A percentile compares a stretch with the other conserved stretches of the same genome.
Conservation (phyloP, 2,797 vertebrate genomes). For the Danio albolineatus region DNA sequence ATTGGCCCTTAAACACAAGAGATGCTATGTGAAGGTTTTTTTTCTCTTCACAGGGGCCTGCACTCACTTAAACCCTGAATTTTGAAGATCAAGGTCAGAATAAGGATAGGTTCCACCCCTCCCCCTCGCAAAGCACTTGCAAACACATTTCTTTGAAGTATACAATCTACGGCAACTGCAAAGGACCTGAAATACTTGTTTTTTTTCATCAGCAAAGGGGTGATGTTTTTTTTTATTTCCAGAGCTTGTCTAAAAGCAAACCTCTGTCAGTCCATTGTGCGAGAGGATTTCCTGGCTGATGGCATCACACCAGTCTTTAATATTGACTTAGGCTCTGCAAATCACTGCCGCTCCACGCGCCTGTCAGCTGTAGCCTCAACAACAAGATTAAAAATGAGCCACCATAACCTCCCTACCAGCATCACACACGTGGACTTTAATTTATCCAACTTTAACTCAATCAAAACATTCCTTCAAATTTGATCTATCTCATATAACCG, state of each 20-base stretch:
- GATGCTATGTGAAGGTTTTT: not conserved
- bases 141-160: not conserved
- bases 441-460: not conserved
- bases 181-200: constrained; percentile 42
- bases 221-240: constrained; percentile 6
- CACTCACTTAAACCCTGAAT: not conserved
- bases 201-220: constrained; percentile 21
- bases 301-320: constrained; percentile 21
- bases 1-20: not conserved
- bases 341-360: not conserved
- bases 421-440: not conserved
- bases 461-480: not conserved
- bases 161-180: not conserved
- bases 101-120: not conserved
- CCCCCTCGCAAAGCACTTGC: too few species aligned
- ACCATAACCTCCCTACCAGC: constrained; percentile 37
- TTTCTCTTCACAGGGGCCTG: not conserved
- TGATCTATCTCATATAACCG: not conserved
- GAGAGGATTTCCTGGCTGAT: constrained; percentile 42
- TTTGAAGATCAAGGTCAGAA: not conserved
- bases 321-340: constrained; percentile 42
- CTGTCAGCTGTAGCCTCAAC: constrained; percentile 26
- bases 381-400: constrained; percentile 38
- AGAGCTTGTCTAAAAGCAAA: constrained; percentile 10
- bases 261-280: constrained; percentile 12